Percentiles rank a stretch among this genome's conserved stretches.
phyloP scores from a whole-genome alignment of 2,797 vertebrate species.

The Avahi laniger region DNA sequence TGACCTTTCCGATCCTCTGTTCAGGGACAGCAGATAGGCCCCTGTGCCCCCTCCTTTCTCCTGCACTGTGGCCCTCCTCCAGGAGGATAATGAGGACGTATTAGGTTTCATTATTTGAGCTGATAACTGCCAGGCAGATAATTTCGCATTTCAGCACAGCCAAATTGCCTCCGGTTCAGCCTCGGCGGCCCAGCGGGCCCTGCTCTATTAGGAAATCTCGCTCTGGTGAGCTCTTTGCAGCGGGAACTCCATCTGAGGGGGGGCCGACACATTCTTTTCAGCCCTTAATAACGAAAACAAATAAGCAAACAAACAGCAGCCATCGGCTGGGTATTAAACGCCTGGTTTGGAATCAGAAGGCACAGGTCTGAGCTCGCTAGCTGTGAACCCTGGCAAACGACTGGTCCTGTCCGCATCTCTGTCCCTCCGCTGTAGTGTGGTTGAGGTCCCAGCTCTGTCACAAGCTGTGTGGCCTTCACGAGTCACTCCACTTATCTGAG shows the following conservation, averaged over 20 bases:
- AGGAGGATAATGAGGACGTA: slow-evolving; percentile 29
- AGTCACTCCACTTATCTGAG: not conserved
- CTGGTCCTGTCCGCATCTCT: not conserved
- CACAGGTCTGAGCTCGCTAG: not conserved
- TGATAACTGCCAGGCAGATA: not conserved
- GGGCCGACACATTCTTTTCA: not conserved
- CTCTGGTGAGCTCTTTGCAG: not conserved
- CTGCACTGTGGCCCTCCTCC: not conserved
- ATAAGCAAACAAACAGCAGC: not conserved
- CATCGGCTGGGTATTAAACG: not conserved
- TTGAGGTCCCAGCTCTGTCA: not conserved
- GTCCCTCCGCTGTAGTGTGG: fast-evolving
- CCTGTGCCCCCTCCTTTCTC: not conserved
- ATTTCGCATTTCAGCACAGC: not conserved
- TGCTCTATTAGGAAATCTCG: not conserved
- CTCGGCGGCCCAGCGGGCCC: not conserved
- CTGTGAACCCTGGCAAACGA: not conserved
- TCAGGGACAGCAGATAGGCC: slow-evolving; percentile 40
- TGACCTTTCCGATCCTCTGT: slow-evolving; percentile 51
- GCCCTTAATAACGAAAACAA: not conserved
- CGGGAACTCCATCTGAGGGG: not conserved
- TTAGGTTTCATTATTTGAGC: not conserved
- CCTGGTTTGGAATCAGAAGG: not conserved
- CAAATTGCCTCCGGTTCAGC: not conserved
- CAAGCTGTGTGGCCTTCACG: too few relatives aligned